phyloP scores from a whole-genome alignment of 2,797 vertebrate species.

The Champsocephalus esox region DNA sequence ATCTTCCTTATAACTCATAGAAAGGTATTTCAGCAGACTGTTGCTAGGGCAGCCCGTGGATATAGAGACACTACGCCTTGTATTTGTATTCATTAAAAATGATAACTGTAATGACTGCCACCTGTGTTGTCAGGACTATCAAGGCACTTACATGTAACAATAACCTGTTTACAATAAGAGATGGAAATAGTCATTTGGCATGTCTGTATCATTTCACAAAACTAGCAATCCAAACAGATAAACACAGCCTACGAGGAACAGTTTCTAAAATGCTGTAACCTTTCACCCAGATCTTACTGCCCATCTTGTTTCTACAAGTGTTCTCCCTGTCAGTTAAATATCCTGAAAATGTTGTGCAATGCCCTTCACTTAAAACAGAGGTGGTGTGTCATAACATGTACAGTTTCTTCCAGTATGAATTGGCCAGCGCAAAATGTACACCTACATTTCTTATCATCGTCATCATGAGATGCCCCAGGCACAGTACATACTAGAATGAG shows the following conservation, averaged over 20 bases:
- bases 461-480: conserved; percentile 30
- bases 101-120: conserved; percentile 10
- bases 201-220: conserved; percentile 7
- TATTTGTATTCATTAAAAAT: neutral
- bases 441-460: conserved; percentile 11
- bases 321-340: neutral
- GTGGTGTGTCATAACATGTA: conserved; percentile 24
- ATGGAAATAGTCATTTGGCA: neutral
- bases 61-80: conserved; percentile 14
- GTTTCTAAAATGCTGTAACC: neutral
- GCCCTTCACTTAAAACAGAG: neutral
- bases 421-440: conserved; percentile 6
- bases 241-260: neutral
- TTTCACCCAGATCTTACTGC: neutral
- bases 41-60: conserved; percentile 21
- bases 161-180: neutral
- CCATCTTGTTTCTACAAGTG: neutral
- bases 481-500: conserved; percentile 11
- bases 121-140: neutral
- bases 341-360: conserved; percentile 11
- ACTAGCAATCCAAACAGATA: neutral
- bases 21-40: conserved; percentile 31
- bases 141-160: neutral
- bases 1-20: conserved; percentile 25
- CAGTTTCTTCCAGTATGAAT: neutral